Conservation (phyloP, 2,888 invertebrate genomes). For the Rhagonycha fulva region DNA sequence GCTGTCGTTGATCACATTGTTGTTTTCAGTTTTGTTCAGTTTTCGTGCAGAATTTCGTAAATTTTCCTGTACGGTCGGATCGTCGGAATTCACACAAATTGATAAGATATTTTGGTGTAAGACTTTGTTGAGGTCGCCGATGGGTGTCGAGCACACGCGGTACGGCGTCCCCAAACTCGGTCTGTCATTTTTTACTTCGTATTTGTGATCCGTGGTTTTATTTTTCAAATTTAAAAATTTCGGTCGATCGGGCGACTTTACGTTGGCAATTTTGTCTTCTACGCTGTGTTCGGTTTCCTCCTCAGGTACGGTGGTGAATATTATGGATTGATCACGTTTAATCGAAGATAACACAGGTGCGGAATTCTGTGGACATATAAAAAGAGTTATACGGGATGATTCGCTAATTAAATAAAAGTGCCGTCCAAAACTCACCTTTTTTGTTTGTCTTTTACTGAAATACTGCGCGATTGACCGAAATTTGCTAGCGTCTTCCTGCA, state of each 20-base stretch:
- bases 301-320: constrained; percentile 84
- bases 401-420: background rate
- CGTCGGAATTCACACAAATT: constrained; percentile 69
- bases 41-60: constrained; percentile 24
- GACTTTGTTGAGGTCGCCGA: constrained; percentile 70
- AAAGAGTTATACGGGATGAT: background rate
- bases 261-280: constrained; percentile 33
- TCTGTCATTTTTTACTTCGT: constrained; percentile 31
- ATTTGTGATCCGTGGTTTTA: constrained; percentile 44
- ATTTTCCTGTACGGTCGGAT: constrained; percentile 33
- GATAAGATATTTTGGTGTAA: constrained; percentile 74
- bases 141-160: constrained; percentile 78
- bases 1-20: constrained; percentile 19
- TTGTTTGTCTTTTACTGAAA: constrained; percentile 33
- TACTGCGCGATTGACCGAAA: constrained; percentile 51
- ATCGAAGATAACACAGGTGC: constrained; percentile 61
- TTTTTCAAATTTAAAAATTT: constrained; percentile 51
- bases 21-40: constrained; percentile 6
- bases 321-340: constrained; percentile 78
- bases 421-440: constrained; percentile 38
- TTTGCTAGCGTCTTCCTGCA: constrained; percentile 57
- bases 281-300: constrained; percentile 60
- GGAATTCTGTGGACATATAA: constrained; percentile 47
- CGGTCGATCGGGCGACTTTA: constrained; percentile 45
- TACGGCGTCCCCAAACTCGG: constrained; percentile 52